Evolutionary conservation across 2,113 vertebrate species (phyloP), one percentile per base, ranked within the genome.

Genomic region (Xiphophorus couchianus): DNA sequence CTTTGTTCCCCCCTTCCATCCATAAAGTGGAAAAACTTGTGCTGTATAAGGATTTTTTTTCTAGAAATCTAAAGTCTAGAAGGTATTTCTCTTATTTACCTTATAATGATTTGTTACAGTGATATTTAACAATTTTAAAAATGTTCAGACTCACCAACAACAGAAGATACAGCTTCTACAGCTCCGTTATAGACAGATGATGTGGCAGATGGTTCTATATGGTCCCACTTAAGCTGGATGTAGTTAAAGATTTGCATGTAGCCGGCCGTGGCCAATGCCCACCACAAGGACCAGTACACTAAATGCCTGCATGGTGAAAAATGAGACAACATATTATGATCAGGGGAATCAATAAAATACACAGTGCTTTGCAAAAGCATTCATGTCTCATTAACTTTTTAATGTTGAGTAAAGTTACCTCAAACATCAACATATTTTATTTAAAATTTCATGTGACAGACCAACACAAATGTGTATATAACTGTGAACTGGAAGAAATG

Each of bases 211-310:
- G 94, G 93, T 70, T 92, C 91, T 73, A 94, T 88, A 67, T 93
- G 90, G 83, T 94, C 78, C 93, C 93, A 94, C 82, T 94, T 90
- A 0, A 94, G 87, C 86, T 95, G 93, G 51, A 84, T 71, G 61
- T 94, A 95, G 84, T 95, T 92, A 44, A 94, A 91, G 62, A 94
- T 62, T 84, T 94, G 93, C 35, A 72, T 68, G 3, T 95, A 94
- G 25, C 92, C 91, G 58, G 92, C 89, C 39, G 93, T 92, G 51
- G 93, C 93, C 71, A 95, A 58, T 71, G 93, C 91, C 94, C 94
- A 94, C 93, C 93, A 94, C 73, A 94, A 33, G 11, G 93, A 94
- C 92, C 93, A 95, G 83, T 86, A 92, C 78, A 94, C 82, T 77
- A 94, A 79, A 61, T 77, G 79, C 62, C 80, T 94, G 75, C 73